Conservation (phyloP, 2,888 invertebrate species). For the Leuctra nigra region DNA sequence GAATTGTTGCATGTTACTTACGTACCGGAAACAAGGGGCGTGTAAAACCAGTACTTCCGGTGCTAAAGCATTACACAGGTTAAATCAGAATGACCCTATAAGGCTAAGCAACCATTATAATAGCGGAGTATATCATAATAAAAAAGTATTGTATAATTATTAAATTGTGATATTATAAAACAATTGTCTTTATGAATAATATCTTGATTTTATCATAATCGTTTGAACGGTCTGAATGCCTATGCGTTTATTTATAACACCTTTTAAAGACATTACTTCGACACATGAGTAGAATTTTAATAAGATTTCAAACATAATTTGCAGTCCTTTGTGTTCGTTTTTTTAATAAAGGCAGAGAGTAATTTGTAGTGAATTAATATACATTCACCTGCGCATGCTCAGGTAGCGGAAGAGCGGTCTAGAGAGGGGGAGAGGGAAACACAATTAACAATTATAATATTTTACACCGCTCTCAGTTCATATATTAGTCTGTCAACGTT, state of each 20-base stretch:
- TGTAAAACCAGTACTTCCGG: conserved; percentile 2
- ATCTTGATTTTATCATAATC: no score
- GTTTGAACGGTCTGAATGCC: no score
- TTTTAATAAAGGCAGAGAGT: not conserved
- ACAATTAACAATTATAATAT: conserved; percentile 15
- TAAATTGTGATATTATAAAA: no score
- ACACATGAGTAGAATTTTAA: not conserved
- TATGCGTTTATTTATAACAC: no score
- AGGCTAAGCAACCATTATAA: no score
- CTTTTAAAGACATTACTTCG: no score
- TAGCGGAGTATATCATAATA: no score
- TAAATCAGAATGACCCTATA: conserved; percentile 13
- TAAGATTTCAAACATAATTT: conserved; percentile 5
- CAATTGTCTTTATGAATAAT: no score
- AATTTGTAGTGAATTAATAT: conserved; percentile 15
- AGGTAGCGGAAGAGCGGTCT: conserved; percentile 1
- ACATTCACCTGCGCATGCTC: conserved; percentile 12
- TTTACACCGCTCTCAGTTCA: no score
- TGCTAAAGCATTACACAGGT: not conserved
- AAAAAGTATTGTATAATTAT: no score
- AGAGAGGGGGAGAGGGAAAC: not conserved
- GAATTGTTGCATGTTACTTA: not conserved
- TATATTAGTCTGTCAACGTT: no score
- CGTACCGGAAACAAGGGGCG: conserved; percentile 10
- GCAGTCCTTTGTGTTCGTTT: conserved; percentile 3